Conservation (phyloP, 2,113 vertebrate species). For the Dendrocopos noguchii region DNA sequence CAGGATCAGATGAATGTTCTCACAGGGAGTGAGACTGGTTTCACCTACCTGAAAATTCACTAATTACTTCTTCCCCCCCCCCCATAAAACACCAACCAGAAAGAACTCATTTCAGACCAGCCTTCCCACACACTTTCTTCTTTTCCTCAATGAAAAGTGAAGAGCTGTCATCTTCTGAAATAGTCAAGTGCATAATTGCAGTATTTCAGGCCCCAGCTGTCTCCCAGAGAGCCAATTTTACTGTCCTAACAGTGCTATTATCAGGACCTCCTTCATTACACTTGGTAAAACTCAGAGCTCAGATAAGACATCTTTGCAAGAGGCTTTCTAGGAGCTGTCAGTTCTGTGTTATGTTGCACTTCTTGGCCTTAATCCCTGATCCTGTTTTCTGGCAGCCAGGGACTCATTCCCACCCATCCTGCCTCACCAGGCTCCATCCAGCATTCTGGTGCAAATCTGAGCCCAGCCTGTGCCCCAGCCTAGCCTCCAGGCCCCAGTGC, state of each 20-base stretch:
- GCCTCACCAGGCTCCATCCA: neutral
- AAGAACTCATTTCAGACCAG: neutral
- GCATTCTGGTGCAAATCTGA: rapidly evolving
- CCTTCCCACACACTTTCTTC: neutral
- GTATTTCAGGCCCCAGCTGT: neutral
- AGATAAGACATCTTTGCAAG: rapidly evolving
- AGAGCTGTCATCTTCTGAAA: neutral
- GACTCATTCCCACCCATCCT: neutral
- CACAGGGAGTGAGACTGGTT: neutral
- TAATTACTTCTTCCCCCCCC: neutral
- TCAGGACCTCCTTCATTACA: neutral
- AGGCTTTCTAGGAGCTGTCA: neutral
- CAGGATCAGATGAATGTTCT: neutral
- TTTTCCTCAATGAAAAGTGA: neutral
- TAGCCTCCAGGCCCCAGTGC: neutral
- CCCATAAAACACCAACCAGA: too few relatives aligned
- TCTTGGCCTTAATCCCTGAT: neutral
- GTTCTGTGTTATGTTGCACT: neutral
- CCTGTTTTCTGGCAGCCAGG: neutral
- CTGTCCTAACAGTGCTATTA: neutral
- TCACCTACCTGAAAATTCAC: neutral
- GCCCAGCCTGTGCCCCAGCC: neutral
- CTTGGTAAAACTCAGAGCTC: neutral
- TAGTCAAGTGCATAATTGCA: neutral
- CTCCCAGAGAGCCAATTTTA: neutral